Evolutionary conservation across 2,797 vertebrate genomes (phyloP).

Genomic region (Acanthurus leucopareius): DNA sequence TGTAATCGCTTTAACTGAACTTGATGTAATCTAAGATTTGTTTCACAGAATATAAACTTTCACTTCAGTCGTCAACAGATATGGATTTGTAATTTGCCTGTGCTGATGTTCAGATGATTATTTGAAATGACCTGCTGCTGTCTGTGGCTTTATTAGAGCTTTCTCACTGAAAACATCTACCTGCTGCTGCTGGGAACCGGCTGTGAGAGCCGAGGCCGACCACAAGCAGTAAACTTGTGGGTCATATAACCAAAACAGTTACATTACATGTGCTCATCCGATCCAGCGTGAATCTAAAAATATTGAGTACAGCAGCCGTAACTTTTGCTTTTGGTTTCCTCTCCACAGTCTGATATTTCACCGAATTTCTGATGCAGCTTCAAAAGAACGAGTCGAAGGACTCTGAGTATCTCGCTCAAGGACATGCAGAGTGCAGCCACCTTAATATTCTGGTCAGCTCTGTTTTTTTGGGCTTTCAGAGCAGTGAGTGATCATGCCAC

Average conservation of each 20-base stretch:
- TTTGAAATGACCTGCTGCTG: too few species aligned
- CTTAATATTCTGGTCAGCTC: constrained; percentile 40
- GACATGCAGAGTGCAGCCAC: constrained; percentile 20
- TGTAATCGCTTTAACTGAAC: background rate
- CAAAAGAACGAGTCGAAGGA: background rate
- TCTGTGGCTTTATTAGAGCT: too few species aligned
- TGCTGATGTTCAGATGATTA: too few species aligned
- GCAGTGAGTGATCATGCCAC: constrained; percentile 8
- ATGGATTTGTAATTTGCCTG: too few species aligned
- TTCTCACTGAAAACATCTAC: too few species aligned
- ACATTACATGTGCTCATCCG: background rate
- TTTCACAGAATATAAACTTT: background rate
- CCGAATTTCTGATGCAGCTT: background rate
- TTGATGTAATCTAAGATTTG: background rate
- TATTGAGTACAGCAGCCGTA: background rate
- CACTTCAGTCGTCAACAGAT: too few species aligned
- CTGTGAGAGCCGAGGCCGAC: too few species aligned
- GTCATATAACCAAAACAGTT: too few species aligned
- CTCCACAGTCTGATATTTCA: background rate
- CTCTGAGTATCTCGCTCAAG: constrained; percentile 11
- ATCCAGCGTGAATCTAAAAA: background rate
- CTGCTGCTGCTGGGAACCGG: too few species aligned
- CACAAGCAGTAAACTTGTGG: background rate
- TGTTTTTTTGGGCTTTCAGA: constrained; percentile 21
- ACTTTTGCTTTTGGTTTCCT: background rate